phyloP scores from a whole-genome alignment of 2,888 invertebrate species.

The Callinectes sapidus region DNA sequence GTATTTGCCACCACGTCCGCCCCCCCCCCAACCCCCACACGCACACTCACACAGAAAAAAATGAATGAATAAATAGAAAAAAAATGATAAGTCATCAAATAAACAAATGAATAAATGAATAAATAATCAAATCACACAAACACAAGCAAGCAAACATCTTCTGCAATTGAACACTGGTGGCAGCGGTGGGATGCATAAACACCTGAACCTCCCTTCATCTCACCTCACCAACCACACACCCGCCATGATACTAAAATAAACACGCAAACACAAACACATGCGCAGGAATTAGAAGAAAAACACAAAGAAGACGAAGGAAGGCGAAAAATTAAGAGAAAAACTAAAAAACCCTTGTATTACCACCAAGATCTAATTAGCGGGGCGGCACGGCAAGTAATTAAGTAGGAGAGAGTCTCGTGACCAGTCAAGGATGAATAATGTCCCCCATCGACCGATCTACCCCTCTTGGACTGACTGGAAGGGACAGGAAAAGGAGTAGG shows the following conservation, averaged over 20 bases:
- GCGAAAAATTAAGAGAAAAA: no score
- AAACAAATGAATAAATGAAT: not conserved
- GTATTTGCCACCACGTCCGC: no score
- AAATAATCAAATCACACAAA: not conserved
- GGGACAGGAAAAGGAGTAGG: no score
- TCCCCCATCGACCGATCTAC: not conserved
- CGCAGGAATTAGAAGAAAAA: no score
- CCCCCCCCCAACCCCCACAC: not conserved
- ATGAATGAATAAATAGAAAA: not conserved
- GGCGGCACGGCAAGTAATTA: not conserved
- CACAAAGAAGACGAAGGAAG: no score
- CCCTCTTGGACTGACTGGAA: no score
- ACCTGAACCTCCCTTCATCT: no score
- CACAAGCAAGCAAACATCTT: not conserved
- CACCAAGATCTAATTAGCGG: not conserved
- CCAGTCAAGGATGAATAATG: not conserved
- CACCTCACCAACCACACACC: not conserved
- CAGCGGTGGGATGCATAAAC: no score
- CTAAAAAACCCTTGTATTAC: no score
- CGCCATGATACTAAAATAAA: not conserved
- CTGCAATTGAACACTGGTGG: no score
- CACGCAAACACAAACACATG: no score
- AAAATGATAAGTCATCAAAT: no score
- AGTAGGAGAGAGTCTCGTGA: not conserved
- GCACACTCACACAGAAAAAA: conserved; percentile 31